Percentiles rank a stretch among this genome's conserved stretches.
These are phyloP conservation scores for Chironomus tepperi DNA, from an alignment of 1,140 invertebrate genomes.

Conservation along the genomic window DNA sequence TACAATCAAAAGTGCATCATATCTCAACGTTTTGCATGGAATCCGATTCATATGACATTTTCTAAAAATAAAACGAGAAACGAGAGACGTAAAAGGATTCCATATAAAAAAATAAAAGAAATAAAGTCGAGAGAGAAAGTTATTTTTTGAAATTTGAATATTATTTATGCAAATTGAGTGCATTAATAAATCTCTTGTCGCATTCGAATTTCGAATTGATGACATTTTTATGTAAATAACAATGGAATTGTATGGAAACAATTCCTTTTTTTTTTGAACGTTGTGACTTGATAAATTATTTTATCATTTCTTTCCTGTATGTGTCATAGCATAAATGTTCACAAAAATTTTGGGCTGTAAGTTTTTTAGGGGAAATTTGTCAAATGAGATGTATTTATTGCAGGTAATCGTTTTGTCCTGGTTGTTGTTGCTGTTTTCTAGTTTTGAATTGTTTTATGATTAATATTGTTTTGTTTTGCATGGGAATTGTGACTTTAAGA, in stretches of 20 bases:
- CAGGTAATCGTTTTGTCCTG: too few species aligned
- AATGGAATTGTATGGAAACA: slow-evolving; percentile 22
- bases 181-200: slow-evolving; percentile 23
- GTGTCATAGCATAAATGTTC: not conserved
- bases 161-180: slow-evolving; percentile 23
- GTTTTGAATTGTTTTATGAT: too few species aligned
- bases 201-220: slow-evolving; percentile 18
- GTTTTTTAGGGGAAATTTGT: too few species aligned
- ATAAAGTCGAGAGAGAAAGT: not conserved
- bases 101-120: not conserved
- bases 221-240: slow-evolving; percentile 23
- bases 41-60: too few species aligned
- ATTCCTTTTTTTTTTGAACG: not conserved
- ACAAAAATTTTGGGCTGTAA: not conserved
- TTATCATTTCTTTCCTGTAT: slow-evolving; percentile 21
- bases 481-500: too few species aligned
- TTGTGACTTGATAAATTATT: slow-evolving; percentile 22
- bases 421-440: too few species aligned
- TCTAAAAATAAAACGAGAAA: not conserved
- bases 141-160: not conserved
- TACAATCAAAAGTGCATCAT: too few species aligned
- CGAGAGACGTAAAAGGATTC: not conserved
- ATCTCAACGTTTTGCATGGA: too few species aligned
- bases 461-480: too few species aligned
- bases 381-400: too few species aligned